A percentile compares a stretch with the other conserved stretches of the same genome.
These are phyloP conservation scores for Trichosurus vulpecula DNA, from an alignment of 2,797 vertebrate genomes.

Conservation along the genomic window DNA sequence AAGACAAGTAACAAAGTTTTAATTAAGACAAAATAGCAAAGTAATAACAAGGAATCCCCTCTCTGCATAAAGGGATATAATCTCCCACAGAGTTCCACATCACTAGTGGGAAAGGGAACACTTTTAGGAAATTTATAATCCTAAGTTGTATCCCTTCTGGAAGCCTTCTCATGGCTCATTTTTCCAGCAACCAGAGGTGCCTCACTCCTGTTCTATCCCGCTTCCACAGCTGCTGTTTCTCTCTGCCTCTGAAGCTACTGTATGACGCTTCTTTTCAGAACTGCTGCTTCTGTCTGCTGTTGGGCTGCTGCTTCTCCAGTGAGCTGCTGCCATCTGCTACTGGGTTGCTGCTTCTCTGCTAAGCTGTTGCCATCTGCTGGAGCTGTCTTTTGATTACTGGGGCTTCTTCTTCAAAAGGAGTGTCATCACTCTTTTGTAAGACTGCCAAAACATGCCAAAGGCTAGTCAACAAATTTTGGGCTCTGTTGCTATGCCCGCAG, in stretches of 20 bases:
- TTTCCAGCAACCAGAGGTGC: not conserved
- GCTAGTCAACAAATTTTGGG: not conserved
- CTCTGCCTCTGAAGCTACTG: not conserved
- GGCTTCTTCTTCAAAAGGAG: constrained; percentile 1
- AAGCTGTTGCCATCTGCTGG: not conserved
- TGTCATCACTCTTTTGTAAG: constrained; percentile 8
- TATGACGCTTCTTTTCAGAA: not conserved
- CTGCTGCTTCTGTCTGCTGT: not conserved
- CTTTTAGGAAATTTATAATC: not conserved
- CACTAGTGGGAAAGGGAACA: not conserved
- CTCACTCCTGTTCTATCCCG: not conserved
- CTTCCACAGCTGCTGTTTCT: not conserved
- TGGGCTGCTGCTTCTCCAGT: not conserved
- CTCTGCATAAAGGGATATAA: not conserved
- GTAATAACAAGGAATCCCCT: not conserved
- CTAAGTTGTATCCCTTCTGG: not conserved
- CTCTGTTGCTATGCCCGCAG: not conserved
- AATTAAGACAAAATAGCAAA: not conserved
- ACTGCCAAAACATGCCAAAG: not conserved
- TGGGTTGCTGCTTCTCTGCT: not conserved
- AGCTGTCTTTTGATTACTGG: not conserved
- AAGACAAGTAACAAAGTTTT: not conserved
- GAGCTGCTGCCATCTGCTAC: not conserved
- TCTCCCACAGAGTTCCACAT: not conserved
- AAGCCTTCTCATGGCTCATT: not conserved